These are phyloP conservation scores for Romanogobio albipinnatus DNA, from an alignment of 2,113 vertebrate species.

Conservation along the genomic window DNA sequence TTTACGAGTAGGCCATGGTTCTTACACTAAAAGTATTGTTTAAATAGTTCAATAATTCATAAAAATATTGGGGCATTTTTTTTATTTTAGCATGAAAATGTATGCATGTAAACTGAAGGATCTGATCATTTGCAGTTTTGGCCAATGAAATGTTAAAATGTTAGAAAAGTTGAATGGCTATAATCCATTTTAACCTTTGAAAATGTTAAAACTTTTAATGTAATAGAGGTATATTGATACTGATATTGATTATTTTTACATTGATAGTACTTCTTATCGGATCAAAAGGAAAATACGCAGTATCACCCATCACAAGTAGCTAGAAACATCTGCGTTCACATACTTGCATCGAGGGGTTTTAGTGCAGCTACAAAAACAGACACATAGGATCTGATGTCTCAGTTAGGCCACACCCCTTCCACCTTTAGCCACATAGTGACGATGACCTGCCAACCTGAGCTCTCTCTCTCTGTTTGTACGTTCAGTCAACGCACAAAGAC, in stretches of 20 bases:
- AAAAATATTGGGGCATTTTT: too few species aligned
- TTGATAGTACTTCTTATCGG: neutral
- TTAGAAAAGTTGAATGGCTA: neutral
- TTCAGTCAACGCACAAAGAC: slow-evolving; percentile 32
- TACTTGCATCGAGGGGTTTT: neutral
- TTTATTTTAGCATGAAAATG: neutral
- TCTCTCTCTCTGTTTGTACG: neutral
- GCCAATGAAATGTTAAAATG: neutral
- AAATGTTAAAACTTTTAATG: neutral
- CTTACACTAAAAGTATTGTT: neutral
- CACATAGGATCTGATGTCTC: neutral
- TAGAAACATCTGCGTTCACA: neutral
- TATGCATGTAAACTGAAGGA: neutral
- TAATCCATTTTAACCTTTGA: neutral
- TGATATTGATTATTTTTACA: neutral
- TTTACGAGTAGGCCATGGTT: neutral
- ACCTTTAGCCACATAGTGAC: slow-evolving; percentile 13
- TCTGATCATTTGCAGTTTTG: neutral
- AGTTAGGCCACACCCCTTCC: slow-evolving; percentile 5
- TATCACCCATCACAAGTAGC: neutral
- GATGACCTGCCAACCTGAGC: neutral
- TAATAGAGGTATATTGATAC: neutral
- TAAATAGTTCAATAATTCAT: neutral
- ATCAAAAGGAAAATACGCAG: neutral
- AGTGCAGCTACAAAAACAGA: neutral